Evolutionary conservation across 2,113 vertebrate genomes (phyloP), one percentile per base, ranked within the genome.

Genomic region (Poeciliopsis prolifica): DNA sequence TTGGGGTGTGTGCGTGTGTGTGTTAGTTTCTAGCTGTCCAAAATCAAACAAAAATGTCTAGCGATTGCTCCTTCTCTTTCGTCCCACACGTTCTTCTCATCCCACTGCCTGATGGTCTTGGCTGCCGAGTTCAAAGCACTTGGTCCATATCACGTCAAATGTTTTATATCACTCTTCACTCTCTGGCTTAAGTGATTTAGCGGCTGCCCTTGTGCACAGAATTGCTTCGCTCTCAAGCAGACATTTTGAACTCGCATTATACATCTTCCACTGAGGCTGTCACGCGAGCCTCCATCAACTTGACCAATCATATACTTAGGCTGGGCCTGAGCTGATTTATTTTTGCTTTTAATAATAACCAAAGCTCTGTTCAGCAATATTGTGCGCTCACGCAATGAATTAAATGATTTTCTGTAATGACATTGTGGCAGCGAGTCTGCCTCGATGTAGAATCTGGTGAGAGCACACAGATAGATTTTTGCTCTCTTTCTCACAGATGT

Each of bases 101-200:
- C 72, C 71, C 65, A 24, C 42, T 44, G 61, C 71, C 84, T 80
- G 85, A 84, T 64, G 35, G 76, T 86, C 78, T 88, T 91, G 85
- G 89, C 85, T 40, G 14, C 58, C 7, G 70, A 22, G 78, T 89
- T 91, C 86, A 89, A 92, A 92, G 89, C 26, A 37, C 7, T 9
- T 44, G 58, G 71, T 73, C 75, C 61, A 84, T 91, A 75, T 72
- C 74, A 77, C 68, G 85, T 86, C 78, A 62, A 83, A 81, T 90
- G 90, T 91, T 93, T 92, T 89, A 79, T 81, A 86, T 93, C 88
- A 91, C 87, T 91, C 90, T 83, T 79, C 87, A 86, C 88, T 82
- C 77, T 79, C 72, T 29, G 2, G 19, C 76, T 83, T 87, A 90
- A 92, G 88, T 87, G 83, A 88, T 88, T 93, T 91, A 86, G 83